Percentiles rank a stretch among this genome's conserved stretches.
Evolutionary conservation across 2,113 vertebrate genomes (phyloP).

Genomic region (Microtus ochrogaster): DNA sequence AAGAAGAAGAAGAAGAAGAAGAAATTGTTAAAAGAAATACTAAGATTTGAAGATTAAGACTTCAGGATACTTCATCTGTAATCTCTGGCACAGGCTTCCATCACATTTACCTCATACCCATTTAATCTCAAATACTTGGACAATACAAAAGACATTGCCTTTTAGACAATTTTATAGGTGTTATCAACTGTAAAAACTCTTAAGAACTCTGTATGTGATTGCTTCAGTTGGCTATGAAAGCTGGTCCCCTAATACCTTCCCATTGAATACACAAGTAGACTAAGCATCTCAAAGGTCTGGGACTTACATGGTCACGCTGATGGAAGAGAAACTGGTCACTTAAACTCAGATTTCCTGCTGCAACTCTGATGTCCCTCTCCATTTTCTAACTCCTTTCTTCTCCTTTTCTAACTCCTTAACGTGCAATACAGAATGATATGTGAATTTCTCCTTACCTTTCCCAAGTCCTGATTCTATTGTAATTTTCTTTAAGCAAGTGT

Average conservation of each 20-base stretch:
- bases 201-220: not conserved
- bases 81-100: not conserved
- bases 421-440: not conserved
- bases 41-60: not conserved
- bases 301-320: not conserved
- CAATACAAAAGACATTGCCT: not conserved
- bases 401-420: not conserved
- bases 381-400: not conserved
- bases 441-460: not conserved
- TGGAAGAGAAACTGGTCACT: not conserved
- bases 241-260: not conserved
- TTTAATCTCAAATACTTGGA: not conserved
- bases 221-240: not conserved
- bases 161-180: not conserved
- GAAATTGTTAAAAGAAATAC: not conserved
- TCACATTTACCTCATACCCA: not conserved
- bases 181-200: not conserved
- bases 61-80: not conserved
- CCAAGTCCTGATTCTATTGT: not conserved
- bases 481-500: not conserved
- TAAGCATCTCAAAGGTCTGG: not conserved
- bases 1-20: not conserved
- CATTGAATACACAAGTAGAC: not conserved
- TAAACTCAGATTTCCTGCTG: conserved; percentile 8
- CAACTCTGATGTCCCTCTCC: not conserved